Percentiles rank a stretch among this genome's conserved stretches.
Evolutionary conservation across 2,113 vertebrate genomes (phyloP).

Genomic region (Burhinus oedicnemus): DNA sequence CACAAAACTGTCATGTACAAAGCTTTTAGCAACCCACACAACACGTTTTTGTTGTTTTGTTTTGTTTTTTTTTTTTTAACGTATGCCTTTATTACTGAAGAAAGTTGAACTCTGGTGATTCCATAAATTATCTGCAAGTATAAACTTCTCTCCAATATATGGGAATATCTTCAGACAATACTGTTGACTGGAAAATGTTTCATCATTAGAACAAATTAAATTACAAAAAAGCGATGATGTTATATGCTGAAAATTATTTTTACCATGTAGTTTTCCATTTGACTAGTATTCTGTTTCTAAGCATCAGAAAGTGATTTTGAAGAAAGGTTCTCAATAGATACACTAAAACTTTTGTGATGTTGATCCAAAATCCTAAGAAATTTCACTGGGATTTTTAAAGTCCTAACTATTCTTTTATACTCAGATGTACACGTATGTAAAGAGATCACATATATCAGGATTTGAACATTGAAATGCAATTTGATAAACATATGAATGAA

Average conservation of each 20-base stretch:
- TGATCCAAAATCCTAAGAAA: not conserved
- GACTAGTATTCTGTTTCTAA: not conserved
- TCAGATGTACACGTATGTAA: not conserved
- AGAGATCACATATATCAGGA: not conserved
- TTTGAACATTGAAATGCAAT: not conserved
- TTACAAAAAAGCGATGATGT: not conserved
- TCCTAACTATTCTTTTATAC: not conserved
- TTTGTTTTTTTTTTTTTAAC: not conserved
- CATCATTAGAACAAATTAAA: not conserved
- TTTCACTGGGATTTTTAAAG: not conserved
- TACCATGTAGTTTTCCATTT: not conserved
- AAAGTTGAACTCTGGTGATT: not conserved
- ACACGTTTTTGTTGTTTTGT: no score
- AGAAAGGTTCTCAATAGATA: not conserved
- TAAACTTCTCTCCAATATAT: not conserved
- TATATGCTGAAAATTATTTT: not conserved
- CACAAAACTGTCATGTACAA: not conserved
- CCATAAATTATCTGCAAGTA: not conserved
- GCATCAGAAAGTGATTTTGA: not conserved
- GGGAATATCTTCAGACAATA: not conserved
- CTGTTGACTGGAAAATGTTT: not conserved
- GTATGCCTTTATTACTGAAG: not conserved
- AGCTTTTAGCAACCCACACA: not conserved
- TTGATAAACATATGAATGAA: not conserved
- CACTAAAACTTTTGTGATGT: not conserved